Conservation (phyloP, 2,888 invertebrate genomes). For the Emmelina monodactyla region DNA sequence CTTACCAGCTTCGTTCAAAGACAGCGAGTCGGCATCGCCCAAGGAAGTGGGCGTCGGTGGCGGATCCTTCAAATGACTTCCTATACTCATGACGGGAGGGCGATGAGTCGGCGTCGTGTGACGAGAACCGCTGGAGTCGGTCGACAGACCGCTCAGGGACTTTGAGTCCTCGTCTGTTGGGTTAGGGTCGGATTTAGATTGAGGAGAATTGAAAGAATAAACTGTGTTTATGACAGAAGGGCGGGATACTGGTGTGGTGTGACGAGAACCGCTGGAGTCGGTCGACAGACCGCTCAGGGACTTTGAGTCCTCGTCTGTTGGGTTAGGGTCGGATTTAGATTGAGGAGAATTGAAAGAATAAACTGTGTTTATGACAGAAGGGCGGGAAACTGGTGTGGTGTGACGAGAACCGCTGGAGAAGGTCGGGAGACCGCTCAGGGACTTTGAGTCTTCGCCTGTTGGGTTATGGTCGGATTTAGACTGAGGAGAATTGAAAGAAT, state of each 20-base stretch:
- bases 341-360: conserved; percentile 41
- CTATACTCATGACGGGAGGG: conserved; percentile 80
- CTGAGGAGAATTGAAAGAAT: conserved; percentile 39
- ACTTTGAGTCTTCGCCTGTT: conserved; percentile 42
- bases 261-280: conserved; percentile 53
- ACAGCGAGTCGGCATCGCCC: conserved; percentile 45
- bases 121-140: conserved; percentile 54
- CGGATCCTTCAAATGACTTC: conserved; percentile 39
- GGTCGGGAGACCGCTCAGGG: conserved; percentile 40
- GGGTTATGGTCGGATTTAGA: neutral
- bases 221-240: conserved; percentile 81
- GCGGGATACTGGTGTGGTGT: conserved; percentile 74
- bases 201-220: conserved; percentile 42
- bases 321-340: neutral
- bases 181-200: neutral
- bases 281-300: conserved; percentile 41
- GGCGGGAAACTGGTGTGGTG: conserved; percentile 75
- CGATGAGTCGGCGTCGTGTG: conserved; percentile 75
- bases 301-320: conserved; percentile 40
- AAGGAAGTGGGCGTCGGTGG: conserved; percentile 38
- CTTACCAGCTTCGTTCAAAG: conserved; percentile 44
- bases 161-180: conserved; percentile 40
- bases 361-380: conserved; percentile 79
- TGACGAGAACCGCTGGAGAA: conserved; percentile 62
- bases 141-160: conserved; percentile 39